phyloP scores from a whole-genome alignment of 1,140 invertebrate genomes.

The Antheraea mylitta region DNA sequence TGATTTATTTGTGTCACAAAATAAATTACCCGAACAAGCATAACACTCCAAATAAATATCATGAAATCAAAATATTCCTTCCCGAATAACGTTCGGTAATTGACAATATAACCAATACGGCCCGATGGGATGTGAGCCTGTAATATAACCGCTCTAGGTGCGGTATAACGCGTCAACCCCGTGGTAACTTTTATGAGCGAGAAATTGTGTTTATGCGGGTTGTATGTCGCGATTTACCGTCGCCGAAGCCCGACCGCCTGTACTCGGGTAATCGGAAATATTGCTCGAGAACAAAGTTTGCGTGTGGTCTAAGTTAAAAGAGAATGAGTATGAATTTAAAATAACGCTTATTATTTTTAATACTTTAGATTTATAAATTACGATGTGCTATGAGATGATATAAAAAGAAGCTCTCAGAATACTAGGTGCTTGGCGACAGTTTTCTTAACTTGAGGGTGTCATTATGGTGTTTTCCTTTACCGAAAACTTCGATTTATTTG shows the following conservation, averaged over 20 bases:
- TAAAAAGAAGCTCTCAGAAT: no score
- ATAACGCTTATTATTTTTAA: not conserved
- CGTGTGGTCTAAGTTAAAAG: constrained; percentile 17
- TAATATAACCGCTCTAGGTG: not conserved
- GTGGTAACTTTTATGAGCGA: constrained; percentile 72
- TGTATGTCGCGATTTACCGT: constrained; percentile 63
- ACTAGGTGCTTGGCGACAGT: no score
- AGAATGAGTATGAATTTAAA: constrained; percentile 16
- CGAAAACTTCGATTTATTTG: no score
- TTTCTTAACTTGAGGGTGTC: no score
- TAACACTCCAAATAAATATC: constrained; percentile 28
- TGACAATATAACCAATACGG: constrained; percentile 5
- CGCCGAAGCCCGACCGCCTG: constrained; percentile 17
- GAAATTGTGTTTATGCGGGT: constrained; percentile 71
- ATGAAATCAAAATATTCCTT: constrained; percentile 25
- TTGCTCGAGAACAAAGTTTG: constrained; percentile 60
- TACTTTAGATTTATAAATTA: no score
- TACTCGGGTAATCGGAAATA: constrained; percentile 62
- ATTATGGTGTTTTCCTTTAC: no score
- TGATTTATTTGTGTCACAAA: not conserved
- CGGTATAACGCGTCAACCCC: constrained; percentile 5
- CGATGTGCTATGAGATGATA: no score
- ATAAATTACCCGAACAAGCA: not conserved
- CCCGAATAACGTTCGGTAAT: constrained; percentile 11
- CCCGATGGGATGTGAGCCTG: not conserved